A percentile compares a stretch with the other conserved stretches of the same genome.
Conservation (phyloP, 23 tunicate genomes). For the Phallusia fumigata region DNA sequence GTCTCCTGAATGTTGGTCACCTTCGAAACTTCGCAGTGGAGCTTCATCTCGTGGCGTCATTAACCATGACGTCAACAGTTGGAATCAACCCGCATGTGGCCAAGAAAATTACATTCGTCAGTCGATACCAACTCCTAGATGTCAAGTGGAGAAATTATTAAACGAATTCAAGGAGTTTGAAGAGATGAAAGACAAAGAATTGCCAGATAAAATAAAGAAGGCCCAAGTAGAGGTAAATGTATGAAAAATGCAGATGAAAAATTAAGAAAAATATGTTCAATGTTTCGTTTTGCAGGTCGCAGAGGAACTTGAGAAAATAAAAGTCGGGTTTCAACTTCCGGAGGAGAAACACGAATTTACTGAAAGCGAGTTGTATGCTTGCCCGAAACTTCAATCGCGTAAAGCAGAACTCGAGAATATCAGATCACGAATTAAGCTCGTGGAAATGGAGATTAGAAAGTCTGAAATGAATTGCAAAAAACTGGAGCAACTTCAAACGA, state of each 20-base stretch:
- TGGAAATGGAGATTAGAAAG: background rate
- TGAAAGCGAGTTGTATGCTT: background rate
- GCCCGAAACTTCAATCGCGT: background rate
- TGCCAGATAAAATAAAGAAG: background rate
- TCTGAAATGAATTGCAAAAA: background rate
- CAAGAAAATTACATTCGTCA: background rate
- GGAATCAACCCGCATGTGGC: background rate
- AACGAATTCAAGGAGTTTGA: background rate
- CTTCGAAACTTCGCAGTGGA: conserved; percentile 7
- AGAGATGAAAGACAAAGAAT: background rate
- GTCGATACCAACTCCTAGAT: background rate
- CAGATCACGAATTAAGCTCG: background rate
- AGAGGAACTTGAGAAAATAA: background rate
- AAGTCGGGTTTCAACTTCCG: background rate
- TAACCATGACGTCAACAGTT: background rate
- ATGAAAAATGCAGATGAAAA: no score
- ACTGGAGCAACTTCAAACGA: background rate
- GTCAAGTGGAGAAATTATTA: background rate
- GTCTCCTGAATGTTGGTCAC: background rate
- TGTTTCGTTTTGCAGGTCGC: background rate
- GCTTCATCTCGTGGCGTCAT: background rate
- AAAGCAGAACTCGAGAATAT: background rate
- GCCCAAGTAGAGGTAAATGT: background rate
- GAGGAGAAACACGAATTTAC: background rate
- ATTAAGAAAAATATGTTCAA: no score